Evolutionary conservation across 1,140 invertebrate genomes (phyloP).

Genomic region (Drosophila varians): DNA sequence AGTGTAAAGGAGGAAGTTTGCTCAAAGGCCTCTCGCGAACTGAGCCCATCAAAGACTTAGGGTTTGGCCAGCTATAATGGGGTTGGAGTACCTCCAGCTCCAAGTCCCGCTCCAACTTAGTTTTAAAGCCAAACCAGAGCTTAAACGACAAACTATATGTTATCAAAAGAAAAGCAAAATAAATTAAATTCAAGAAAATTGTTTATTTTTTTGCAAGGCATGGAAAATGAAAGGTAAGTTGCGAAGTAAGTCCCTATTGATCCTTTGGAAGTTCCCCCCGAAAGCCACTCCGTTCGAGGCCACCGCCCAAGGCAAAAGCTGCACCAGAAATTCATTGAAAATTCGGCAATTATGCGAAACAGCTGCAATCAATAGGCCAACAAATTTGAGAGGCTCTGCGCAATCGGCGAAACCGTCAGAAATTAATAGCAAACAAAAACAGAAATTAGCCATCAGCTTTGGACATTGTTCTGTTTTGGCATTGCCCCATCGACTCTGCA

Average conservation of each 20-base stretch:
- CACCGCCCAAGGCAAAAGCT: not conserved
- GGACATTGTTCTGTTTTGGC: constrained; percentile 39
- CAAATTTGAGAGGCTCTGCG: constrained; percentile 16
- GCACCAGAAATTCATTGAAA: constrained; percentile 8
- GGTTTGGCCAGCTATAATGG: constrained; percentile 17
- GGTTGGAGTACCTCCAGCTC: not conserved
- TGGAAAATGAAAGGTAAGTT: not conserved
- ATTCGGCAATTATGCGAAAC: constrained; percentile 7
- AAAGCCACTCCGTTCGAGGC: not conserved
- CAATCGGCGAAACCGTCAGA: constrained; percentile 46
- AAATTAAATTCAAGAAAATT: constrained; percentile 22
- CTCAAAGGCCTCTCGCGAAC: constrained; percentile 36
- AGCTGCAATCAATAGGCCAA: constrained; percentile 16
- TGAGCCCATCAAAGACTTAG: constrained; percentile 66
- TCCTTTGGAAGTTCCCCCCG: not conserved
- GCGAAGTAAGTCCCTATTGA: no score
- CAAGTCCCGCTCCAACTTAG: constrained; percentile 17
- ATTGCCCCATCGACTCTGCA: constrained; percentile 61
- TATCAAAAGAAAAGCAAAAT: not conserved
- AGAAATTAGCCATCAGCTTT: constrained; percentile 61
- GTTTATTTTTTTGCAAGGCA: not conserved
- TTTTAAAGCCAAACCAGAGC: constrained; percentile 46
- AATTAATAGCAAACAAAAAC: constrained; percentile 61
- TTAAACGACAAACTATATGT: constrained; percentile 24
- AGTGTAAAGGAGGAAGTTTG: constrained; percentile 11